Evolutionary conservation across 2,113 vertebrate genomes (phyloP).

Genomic region (Heteronetta atricapilla): DNA sequence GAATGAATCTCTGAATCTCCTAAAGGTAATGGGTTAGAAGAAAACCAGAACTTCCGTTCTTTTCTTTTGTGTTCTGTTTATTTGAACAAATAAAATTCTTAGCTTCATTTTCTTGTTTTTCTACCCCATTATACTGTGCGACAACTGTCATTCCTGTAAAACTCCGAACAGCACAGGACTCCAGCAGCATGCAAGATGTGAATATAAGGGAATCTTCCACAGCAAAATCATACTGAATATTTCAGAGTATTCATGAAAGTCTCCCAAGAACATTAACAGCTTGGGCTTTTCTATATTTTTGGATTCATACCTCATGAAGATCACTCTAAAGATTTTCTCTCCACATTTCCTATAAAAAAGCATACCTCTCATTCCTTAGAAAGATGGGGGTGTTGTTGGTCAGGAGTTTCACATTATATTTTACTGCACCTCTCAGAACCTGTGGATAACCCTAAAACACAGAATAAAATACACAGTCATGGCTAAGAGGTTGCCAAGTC

Average conservation of each 20-base stretch:
- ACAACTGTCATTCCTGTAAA: neutral
- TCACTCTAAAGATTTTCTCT: neutral
- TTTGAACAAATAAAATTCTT: neutral
- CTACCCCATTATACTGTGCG: neutral
- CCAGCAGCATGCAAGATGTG: accelerated
- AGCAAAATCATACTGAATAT: neutral
- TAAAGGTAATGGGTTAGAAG: neutral
- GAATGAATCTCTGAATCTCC: neutral
- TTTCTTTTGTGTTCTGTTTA: neutral
- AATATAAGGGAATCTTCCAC: neutral
- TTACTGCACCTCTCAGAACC: neutral
- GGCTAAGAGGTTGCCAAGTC: neutral
- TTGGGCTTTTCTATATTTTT: neutral
- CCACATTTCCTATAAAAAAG: neutral
- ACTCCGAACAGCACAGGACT: neutral
- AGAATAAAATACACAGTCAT: neutral
- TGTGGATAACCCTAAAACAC: neutral
- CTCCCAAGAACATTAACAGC: neutral
- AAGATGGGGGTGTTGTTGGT: accelerated
- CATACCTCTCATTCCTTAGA: neutral
- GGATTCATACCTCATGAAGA: neutral
- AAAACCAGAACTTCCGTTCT: neutral
- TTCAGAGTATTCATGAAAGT: neutral
- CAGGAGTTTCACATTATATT: neutral
- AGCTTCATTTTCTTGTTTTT: neutral